phyloP scores from a whole-genome alignment of 1,140 invertebrate genomes.

The Diabrotica virgifera region DNA sequence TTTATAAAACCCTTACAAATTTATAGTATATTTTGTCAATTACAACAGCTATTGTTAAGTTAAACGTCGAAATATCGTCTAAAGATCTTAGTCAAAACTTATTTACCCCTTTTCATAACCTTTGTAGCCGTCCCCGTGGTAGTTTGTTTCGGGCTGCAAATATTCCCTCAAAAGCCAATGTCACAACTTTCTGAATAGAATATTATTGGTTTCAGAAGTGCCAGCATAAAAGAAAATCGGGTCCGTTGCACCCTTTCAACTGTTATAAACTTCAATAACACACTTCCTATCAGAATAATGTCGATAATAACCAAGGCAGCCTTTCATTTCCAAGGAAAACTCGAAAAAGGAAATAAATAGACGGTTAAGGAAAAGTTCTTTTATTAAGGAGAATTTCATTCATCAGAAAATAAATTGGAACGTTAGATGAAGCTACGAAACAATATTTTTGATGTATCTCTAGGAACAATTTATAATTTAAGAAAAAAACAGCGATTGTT shows the following conservation, averaged over 20 bases:
- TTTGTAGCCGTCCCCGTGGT: too few relatives aligned
- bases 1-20: too few relatives aligned
- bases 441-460: too few relatives aligned
- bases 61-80: too few relatives aligned
- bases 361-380: slow-evolving; percentile 7
- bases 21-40: too few relatives aligned
- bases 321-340: slow-evolving; percentile 14
- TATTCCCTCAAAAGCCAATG: slow-evolving; percentile 23
- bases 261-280: slow-evolving; percentile 19
- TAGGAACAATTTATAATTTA: too few relatives aligned
- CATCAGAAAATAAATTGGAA: slow-evolving; percentile 17
- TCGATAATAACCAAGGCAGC: slow-evolving; percentile 16
- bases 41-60: too few relatives aligned
- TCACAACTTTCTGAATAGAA: slow-evolving; percentile 17
- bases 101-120: too few relatives aligned
- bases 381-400: slow-evolving; percentile 4
- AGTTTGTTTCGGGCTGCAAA: slow-evolving; percentile 19
- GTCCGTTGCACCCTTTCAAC: slow-evolving; percentile 29
- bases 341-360: slow-evolving; percentile 13
- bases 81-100: too few relatives aligned
- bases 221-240: slow-evolving; percentile 25
- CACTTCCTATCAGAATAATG: slow-evolving; percentile 16
- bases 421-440: background rate
- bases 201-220: slow-evolving; percentile 33
- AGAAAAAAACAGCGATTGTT: too few relatives aligned